phyloP scores from a whole-genome alignment of 2,797 vertebrate genomes.

The Chelon auratus region DNA sequence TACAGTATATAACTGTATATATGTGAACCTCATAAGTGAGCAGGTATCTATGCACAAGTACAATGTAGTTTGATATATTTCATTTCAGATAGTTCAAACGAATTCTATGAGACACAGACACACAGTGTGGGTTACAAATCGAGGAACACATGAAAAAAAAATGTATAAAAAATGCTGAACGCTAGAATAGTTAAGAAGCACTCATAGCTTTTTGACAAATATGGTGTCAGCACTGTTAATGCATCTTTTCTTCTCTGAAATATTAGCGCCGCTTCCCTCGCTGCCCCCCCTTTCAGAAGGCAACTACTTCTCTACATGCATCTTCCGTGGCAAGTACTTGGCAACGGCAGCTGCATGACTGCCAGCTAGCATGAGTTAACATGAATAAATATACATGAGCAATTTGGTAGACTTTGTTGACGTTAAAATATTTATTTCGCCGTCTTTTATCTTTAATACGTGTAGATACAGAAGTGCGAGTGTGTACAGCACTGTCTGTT shows the following conservation, averaged over 20 bases:
- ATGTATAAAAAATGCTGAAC: slow-evolving; percentile 18
- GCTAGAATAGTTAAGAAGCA: slow-evolving; percentile 7
- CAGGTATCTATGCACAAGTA: neutral
- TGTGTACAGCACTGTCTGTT: slow-evolving; percentile 15
- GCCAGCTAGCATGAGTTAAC: slow-evolving; percentile 26
- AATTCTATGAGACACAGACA: neutral
- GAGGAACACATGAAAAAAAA: neutral
- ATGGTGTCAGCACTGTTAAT: slow-evolving; percentile 15
- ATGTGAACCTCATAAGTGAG: no score
- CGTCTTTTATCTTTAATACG: slow-evolving; percentile 4
- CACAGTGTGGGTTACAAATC: neutral
- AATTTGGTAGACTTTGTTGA: slow-evolving; percentile 22
- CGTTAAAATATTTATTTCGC: slow-evolving; percentile 15
- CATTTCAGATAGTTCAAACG: neutral
- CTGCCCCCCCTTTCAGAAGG: slow-evolving; percentile 8
- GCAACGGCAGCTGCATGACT: slow-evolving; percentile 11
- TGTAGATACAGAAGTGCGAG: neutral
- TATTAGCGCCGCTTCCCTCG: slow-evolving; percentile 13
- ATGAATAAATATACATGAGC: slow-evolving; percentile 39
- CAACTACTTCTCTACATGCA: slow-evolving; percentile 16
- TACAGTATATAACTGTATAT: no score
- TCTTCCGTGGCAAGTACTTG: slow-evolving; percentile 40
- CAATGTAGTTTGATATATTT: neutral
- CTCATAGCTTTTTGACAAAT: slow-evolving; percentile 18
- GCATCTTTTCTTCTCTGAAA: slow-evolving; percentile 29